A percentile compares a stretch with the other conserved stretches of the same genome.
phyloP scores from a whole-genome alignment of 2,113 vertebrate genomes.

The Nesoenas mayeri region DNA sequence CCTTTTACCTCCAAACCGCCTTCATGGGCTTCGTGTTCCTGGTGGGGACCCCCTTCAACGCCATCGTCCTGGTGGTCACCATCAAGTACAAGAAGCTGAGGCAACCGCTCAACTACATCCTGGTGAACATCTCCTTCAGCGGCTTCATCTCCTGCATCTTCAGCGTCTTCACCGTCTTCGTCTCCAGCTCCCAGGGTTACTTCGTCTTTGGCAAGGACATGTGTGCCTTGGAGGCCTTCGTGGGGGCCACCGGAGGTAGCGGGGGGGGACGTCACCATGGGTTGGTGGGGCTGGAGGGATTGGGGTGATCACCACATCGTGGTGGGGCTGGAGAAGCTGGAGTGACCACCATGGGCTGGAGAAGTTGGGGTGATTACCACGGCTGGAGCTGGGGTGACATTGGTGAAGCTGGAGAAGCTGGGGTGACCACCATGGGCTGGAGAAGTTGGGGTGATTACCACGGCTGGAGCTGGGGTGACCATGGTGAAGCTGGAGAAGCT shows the following conservation, averaged over 20 bases:
- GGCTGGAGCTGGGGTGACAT: too few relatives aligned
- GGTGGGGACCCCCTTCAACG: slow-evolving; percentile 76
- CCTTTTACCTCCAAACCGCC: slow-evolving; percentile 79
- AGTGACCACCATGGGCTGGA: too few relatives aligned
- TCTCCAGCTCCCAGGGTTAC: slow-evolving; percentile 76
- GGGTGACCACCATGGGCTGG: too few relatives aligned
- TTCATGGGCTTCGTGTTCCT: slow-evolving; percentile 85
- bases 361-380: too few relatives aligned
- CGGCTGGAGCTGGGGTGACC: too few relatives aligned
- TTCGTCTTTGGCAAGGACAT: slow-evolving; percentile 77
- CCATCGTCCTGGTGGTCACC: slow-evolving; percentile 77
- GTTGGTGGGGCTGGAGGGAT: background rate
- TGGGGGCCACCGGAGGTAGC: slow-evolving; percentile 69
- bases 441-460: too few relatives aligned
- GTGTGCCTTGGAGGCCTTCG: slow-evolving; percentile 76
- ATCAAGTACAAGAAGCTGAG: slow-evolving; percentile 82
- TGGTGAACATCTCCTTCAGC: slow-evolving; percentile 80
- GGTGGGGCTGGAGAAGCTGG: background rate
- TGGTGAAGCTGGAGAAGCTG: too few relatives aligned
- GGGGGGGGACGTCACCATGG: accelerated
- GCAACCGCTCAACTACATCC: slow-evolving; percentile 85
- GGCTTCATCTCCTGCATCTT: slow-evolving; percentile 78
- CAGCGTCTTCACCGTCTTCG: slow-evolving; percentile 79
- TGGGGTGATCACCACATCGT: accelerated
- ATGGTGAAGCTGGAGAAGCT: background rate